Evolutionary conservation across 2,113 vertebrate species (phyloP), one percentile per base, ranked within the genome.

Genomic region (Puntigrus tetrazona): DNA sequence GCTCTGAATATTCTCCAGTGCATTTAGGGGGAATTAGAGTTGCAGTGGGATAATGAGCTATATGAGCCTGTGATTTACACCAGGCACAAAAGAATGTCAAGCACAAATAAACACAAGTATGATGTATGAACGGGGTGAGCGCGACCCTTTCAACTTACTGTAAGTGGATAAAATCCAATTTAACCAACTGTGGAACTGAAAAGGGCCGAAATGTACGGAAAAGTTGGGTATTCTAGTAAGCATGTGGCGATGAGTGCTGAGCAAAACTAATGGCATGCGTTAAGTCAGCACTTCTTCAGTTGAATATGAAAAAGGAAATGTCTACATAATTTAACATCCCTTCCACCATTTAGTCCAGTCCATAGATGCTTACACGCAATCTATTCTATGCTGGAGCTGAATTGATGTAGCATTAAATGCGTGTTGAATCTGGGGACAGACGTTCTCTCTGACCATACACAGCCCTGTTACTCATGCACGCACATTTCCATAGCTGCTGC

Each of bases 61-160:
- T 90, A 91, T 89, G 91, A 86, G 85, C 83, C 90, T 89, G 91
- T 93, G 92, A 95, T 94, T 95, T 94, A 92, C 93, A 92, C 89
- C 65, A 91, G 91, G 91, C 90, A 88, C 91, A 82, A 70, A 91
- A 92, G 90, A 92, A 93, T 92, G 90, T 90, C 83, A 90, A 93
- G 91, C 90, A 89, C 87, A 92, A 87, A 91, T 92, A 93, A 94
- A 93, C 91, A 93, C 89, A 89, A 90, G 92, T 87, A 87, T 87
- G 92, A 92, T 91, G 72, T 87, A 86, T 81, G 82, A 78, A 67
- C 9, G 5, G 59, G 52, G 43, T n/a, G 25, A 29, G 43, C 31
- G 45, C 63, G 45, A 70, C 34, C 47, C 77, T 84, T 76, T 69
- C 72, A 84, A 82, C 65, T 78, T 86, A 87, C 80, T 82, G 84